These are phyloP conservation scores for Drosophila mauritiana DNA, from an alignment of 1,140 invertebrate genomes.

Conservation along the genomic window DNA sequence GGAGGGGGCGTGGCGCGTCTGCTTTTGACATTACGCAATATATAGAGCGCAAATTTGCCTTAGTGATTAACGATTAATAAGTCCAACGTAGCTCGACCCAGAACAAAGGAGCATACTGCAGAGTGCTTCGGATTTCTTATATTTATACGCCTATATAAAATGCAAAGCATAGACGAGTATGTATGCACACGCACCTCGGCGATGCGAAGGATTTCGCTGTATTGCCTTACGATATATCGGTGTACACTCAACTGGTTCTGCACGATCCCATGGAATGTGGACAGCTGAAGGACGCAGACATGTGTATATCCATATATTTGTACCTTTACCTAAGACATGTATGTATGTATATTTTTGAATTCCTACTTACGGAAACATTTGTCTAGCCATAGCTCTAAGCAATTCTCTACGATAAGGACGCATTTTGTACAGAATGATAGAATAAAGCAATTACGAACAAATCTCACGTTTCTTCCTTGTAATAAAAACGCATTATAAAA, in stretches of 20 bases:
- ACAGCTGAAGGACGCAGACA: conserved; percentile 17
- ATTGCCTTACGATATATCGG: conserved; percentile 41
- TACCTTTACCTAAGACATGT: conserved; percentile 60
- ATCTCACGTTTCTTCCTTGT: background rate
- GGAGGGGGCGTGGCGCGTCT: conserved; percentile 26
- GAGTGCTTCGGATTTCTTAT: conserved; percentile 59
- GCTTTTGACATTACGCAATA: conserved; percentile 58
- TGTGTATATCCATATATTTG: conserved; percentile 59
- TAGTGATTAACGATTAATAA: conserved; percentile 50
- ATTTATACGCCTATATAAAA: conserved; percentile 51
- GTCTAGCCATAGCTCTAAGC: conserved; percentile 75
- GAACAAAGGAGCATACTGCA: conserved; percentile 49
- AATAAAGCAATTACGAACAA: conserved; percentile 66
- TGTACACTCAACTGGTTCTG: conserved; percentile 19
- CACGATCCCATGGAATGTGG: conserved; percentile 11
- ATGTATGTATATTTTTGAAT: conserved; percentile 79
- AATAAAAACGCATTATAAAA: background rate
- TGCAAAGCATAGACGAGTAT: conserved; percentile 35
- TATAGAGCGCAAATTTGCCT: conserved; percentile 59
- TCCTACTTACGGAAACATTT: conserved; percentile 80
- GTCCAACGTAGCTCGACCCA: conserved; percentile 37
- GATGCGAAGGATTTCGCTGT: conserved; percentile 37
- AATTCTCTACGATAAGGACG: conserved; percentile 66
- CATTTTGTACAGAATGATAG: conserved; percentile 82
- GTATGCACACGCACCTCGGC: conserved; percentile 40